Percentiles rank a stretch among this genome's conserved stretches.
phyloP scores from a whole-genome alignment of 2,113 vertebrate genomes.

The Rutilus rutilus region DNA sequence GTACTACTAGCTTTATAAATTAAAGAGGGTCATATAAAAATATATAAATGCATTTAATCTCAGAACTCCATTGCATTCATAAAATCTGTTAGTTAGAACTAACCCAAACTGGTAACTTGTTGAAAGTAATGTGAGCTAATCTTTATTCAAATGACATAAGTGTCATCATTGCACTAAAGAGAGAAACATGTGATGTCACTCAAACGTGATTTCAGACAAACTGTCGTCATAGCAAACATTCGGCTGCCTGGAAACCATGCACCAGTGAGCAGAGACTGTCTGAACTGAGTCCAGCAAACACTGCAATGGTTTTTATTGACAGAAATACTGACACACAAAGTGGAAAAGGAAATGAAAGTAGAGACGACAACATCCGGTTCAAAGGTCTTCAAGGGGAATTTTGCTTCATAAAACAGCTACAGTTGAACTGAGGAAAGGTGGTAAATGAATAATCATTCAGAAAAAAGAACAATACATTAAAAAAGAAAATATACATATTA shows the following conservation, averaged over 20 bases:
- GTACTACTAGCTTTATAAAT: too few relatives aligned
- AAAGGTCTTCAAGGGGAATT: background rate
- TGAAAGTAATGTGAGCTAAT: background rate
- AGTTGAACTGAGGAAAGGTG: background rate
- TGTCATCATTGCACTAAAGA: slow-evolving; percentile 3
- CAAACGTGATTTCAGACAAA: slow-evolving; percentile 36
- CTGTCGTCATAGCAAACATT: slow-evolving; percentile 53
- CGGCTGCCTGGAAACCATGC: slow-evolving; percentile 24
- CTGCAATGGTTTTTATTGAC: slow-evolving; percentile 22
- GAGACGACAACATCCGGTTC: background rate
- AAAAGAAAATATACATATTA: background rate
- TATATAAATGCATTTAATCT: background rate
- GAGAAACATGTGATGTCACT: slow-evolving; percentile 31
- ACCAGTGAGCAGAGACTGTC: slow-evolving; percentile 26
- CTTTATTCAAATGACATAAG: background rate
- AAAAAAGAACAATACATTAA: background rate
- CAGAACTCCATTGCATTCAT: background rate
- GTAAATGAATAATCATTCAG: background rate
- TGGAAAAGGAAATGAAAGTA: background rate
- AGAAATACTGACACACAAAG: background rate
- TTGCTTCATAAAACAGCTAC: background rate
- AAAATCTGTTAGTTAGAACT: background rate
- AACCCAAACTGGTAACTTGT: background rate
- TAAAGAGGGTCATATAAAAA: background rate
- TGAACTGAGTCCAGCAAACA: background rate